Conservation (phyloP, 1,140 invertebrate genomes). For the Caenorhabditis briggsae region DNA sequence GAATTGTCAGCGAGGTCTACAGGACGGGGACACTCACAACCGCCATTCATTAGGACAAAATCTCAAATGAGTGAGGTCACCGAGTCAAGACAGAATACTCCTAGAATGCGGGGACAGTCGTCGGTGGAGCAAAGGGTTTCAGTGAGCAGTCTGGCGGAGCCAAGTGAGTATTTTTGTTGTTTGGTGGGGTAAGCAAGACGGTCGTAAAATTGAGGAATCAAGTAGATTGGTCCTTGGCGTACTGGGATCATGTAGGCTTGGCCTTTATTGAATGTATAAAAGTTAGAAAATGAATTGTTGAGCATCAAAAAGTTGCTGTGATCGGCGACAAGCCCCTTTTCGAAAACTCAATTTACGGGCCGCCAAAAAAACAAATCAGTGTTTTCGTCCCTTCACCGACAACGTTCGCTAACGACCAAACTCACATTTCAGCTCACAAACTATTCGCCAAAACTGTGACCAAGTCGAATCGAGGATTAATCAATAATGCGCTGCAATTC, state of each 20-base stretch:
- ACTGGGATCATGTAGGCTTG: no score
- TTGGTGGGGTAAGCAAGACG: no score
- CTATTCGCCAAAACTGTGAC: slow-evolving; percentile 95
- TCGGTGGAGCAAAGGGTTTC: slow-evolving; percentile 37
- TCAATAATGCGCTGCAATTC: slow-evolving; percentile 97
- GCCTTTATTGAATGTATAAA: no score
- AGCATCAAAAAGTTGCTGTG: no score
- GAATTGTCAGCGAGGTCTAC: slow-evolving; percentile 68
- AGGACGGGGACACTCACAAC: slow-evolving; percentile 73
- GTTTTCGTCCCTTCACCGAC: no score
- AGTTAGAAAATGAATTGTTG: no score
- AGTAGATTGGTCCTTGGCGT: no score
- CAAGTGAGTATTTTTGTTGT: slow-evolving; percentile 36
- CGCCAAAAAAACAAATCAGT: no score
- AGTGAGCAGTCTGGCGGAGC: slow-evolving; percentile 57
- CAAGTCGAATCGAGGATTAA: slow-evolving; percentile 95
- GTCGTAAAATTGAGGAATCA: no score
- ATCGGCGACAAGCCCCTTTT: no score
- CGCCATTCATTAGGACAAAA: slow-evolving; percentile 77
- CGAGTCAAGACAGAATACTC: slow-evolving; percentile 26
- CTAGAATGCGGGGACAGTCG: slow-evolving; percentile 44
- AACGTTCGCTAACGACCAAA: no score
- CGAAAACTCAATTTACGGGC: no score
- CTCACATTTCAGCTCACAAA: slow-evolving; percentile 85
- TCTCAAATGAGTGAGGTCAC: slow-evolving; percentile 72